Evolutionary conservation across 2,113 vertebrate genomes (phyloP).

Genomic region (Larimichthys polyactis): DNA sequence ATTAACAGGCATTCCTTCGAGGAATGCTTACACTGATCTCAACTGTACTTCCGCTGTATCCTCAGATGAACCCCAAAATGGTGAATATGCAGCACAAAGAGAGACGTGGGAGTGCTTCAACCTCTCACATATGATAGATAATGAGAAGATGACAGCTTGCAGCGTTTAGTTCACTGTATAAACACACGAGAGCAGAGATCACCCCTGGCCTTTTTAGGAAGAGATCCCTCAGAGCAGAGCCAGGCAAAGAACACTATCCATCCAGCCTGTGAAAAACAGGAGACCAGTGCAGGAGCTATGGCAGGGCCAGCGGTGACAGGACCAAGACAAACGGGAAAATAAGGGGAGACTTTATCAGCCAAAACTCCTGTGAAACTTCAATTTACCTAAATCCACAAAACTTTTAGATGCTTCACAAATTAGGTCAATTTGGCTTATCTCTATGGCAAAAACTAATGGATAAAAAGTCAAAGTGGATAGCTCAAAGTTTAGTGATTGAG

Average conservation of each 20-base stretch:
- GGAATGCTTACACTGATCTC: slow-evolving; percentile 26
- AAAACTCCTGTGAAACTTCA: slow-evolving; percentile 11
- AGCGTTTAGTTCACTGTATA: slow-evolving; percentile 56
- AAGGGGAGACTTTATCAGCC: slow-evolving; percentile 16
- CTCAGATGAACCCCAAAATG: slow-evolving; percentile 57
- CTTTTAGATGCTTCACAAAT: not conserved
- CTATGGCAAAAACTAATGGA: not conserved
- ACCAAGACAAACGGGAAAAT: slow-evolving; percentile 59
- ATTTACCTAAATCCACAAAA: slow-evolving; percentile 20
- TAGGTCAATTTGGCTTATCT: not conserved
- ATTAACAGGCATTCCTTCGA: slow-evolving; percentile 46
- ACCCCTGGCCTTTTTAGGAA: slow-evolving; percentile 78
- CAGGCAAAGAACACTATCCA: slow-evolving; percentile 43
- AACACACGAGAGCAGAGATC: slow-evolving; percentile 69
- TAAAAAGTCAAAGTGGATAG: not conserved
- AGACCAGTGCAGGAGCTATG: slow-evolving; percentile 26
- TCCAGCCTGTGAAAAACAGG: slow-evolving; percentile 15
- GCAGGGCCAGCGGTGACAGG: not conserved
- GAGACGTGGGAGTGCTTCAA: slow-evolving; percentile 12
- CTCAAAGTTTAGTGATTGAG: slow-evolving; percentile 36
- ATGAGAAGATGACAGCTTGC: slow-evolving; percentile 52
- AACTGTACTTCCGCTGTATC: slow-evolving; percentile 40
- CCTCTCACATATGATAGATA: slow-evolving; percentile 43
- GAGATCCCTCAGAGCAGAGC: slow-evolving; percentile 52
- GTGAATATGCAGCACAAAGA: slow-evolving; percentile 29